Percentiles rank a stretch among this genome's conserved stretches.
phyloP scores from a whole-genome alignment of 2,797 vertebrate species.

The Natrix natrix region DNA sequence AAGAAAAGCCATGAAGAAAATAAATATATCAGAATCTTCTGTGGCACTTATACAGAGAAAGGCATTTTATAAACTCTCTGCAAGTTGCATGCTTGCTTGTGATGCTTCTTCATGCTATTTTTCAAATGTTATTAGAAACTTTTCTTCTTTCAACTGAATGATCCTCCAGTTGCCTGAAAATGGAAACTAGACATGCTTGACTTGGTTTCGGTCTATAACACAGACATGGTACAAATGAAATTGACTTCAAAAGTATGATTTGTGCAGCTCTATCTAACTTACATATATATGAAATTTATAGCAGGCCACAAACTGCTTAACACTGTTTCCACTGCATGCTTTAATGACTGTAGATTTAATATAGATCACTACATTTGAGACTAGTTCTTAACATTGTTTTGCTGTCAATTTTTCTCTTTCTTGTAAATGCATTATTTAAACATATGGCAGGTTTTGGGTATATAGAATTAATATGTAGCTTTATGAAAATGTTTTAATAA shows the following conservation, averaged over 20 bases:
- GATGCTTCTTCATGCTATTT: constrained; percentile 36
- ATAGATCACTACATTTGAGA: constrained; percentile 41
- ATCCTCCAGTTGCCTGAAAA: constrained; percentile 37
- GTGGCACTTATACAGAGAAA: constrained; percentile 36
- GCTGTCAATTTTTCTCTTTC: constrained; percentile 45
- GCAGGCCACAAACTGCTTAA: constrained; percentile 35
- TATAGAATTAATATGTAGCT: constrained; percentile 42
- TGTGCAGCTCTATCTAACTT: constrained; percentile 37
- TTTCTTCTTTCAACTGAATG: constrained; percentile 51
- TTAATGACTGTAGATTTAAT: constrained; percentile 58
- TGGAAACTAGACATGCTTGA: constrained; percentile 38
- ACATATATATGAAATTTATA: constrained; percentile 62
- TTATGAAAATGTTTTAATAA: constrained; percentile 16
- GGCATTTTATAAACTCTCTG: constrained; percentile 36
- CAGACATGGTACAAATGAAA: constrained; percentile 44
- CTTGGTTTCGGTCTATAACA: constrained; percentile 54
- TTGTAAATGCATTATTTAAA: constrained; percentile 64
- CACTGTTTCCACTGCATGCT: constrained; percentile 52
- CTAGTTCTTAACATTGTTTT: constrained; percentile 62
- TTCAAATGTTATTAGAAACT: constrained; percentile 50
- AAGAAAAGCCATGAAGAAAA: not conserved
- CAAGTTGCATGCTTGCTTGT: constrained; percentile 32
- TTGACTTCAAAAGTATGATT: constrained; percentile 57
- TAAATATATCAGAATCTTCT: not conserved
- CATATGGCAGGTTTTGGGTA: constrained; percentile 25